phyloP scores from a whole-genome alignment of 2,113 vertebrate species.

The Coptodon rendalli region DNA sequence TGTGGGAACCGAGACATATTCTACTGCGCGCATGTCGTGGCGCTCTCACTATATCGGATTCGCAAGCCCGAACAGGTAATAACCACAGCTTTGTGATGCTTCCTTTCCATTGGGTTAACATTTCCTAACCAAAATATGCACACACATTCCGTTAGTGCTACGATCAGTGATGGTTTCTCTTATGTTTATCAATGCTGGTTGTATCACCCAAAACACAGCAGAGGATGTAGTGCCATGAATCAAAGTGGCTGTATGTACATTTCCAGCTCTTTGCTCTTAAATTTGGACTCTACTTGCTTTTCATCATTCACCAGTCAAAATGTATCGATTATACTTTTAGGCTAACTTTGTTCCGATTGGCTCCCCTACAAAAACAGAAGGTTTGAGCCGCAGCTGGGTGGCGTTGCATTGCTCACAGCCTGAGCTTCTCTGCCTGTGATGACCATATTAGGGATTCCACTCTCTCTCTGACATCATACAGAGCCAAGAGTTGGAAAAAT shows the following conservation, averaged over 20 bases:
- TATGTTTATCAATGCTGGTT: background rate
- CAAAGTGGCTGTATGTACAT: background rate
- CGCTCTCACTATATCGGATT: slow-evolving; percentile 95
- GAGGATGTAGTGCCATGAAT: background rate
- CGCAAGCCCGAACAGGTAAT: slow-evolving; percentile 89
- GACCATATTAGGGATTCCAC: background rate
- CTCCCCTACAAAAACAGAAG: background rate
- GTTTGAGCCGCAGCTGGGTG: background rate
- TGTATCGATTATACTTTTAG: background rate
- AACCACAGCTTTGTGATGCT: background rate
- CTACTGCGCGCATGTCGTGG: slow-evolving; percentile 97
- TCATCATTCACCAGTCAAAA: background rate
- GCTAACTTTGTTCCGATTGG: background rate
- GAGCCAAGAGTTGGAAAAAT: background rate
- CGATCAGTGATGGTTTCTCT: background rate
- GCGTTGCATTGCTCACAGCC: background rate
- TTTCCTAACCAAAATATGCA: background rate
- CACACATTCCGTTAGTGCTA: background rate
- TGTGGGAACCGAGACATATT: slow-evolving; percentile 98
- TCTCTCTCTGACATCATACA: background rate
- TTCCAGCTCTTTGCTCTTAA: background rate
- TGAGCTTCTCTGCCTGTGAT: background rate
- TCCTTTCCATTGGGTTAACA: background rate
- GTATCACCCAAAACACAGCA: background rate
- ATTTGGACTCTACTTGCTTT: background rate